Evolutionary conservation across 2,797 vertebrate genomes (phyloP), one percentile per base, ranked within the genome.

Genomic region (Spheniscus humboldti): DNA sequence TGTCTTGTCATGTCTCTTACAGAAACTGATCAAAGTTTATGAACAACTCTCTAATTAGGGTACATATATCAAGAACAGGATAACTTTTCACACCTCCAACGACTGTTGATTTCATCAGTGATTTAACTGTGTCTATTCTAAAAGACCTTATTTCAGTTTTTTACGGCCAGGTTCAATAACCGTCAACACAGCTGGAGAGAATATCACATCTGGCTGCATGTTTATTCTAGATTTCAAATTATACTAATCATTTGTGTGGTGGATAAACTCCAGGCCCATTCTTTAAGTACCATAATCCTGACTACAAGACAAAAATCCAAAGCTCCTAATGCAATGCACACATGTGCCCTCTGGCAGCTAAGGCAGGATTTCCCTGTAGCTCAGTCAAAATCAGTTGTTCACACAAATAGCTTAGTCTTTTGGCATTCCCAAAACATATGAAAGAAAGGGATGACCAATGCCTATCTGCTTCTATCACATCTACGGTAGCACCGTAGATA

Each of bases 151-250:
- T 74, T 82, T 85, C 59, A 39, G 10, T 18, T 79, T 72, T 90
- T 94, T 50, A 59, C 63, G 41, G 39, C 20, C 71, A n/a, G 24
- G 55, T 56, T 95, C 88, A 83, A 63, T 63, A 94, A 69, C 68
- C n/a, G 52, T 57, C 92, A 66, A 47, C 20, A 50, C 23, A 55
- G 39, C 18, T 52, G 18, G 86, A 83, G 74, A 73, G 35, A 57
- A 23, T 6, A 71, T 47, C 79, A 48, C 76, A 59, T 66, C 81
- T 86, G 90, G 89, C 76, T 86, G 56, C 37, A 20, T 45, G n/a
- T 43, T 94, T 76, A 55, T 86, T 86, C 63, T 12, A 53, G 45
- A 69, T 52, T 66, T 56, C 63, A 64, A 57, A 69, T 85, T 69
- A 24, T 63, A 72, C 39, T 87, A 62, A 66, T 66, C 69, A 74